Evolutionary conservation across 1,140 invertebrate species (phyloP), one percentile per base, ranked within the genome.

Genomic region (Euura lappo): DNA sequence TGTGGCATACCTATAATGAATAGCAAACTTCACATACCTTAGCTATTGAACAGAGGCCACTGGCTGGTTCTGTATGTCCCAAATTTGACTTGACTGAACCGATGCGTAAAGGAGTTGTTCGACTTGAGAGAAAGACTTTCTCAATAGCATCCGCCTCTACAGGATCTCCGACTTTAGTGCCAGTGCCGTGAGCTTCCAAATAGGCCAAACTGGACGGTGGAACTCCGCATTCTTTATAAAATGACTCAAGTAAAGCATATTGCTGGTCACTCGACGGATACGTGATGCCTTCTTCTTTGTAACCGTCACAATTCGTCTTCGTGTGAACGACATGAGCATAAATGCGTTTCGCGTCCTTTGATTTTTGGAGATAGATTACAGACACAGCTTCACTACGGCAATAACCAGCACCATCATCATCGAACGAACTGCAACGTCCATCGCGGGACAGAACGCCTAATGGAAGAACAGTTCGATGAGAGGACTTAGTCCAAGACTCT

Each of bases 31-130:
- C 28, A n/a, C 69, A 84, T 77, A 96, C 93, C 88, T 98, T 98
- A 3, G 93, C 91, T 51, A 98, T 79, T 1, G 95, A 94, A 83
- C 94, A 96, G 0, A 96, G 85, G 73, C 97, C 97, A 47, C 96
- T 97, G 2, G 94, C 94, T 6, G 96, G 93, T 86, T 99, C 98
- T 1, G 95, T 91, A 84, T 99, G 98, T 0, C 98, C 98, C 80
- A 98, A 90, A 85, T 98, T 98, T 28, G 28, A 28, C 28, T 28
- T 28, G 28, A 28, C 28, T 28, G 28, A 28, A 28, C 28, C 28
- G 28, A 99, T 94, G 44, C 91, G 84, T 0, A 99, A 87, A 0
- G 97, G 95, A 2, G 86, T 88, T 0, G 79, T 88, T 28, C 93
- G 88, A 5, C 91, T 91, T 4, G 89, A 91, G 74, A 94, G 95